Evolutionary conservation across 1,140 invertebrate genomes (phyloP).

Genomic region (Eupeodes corollae): DNA sequence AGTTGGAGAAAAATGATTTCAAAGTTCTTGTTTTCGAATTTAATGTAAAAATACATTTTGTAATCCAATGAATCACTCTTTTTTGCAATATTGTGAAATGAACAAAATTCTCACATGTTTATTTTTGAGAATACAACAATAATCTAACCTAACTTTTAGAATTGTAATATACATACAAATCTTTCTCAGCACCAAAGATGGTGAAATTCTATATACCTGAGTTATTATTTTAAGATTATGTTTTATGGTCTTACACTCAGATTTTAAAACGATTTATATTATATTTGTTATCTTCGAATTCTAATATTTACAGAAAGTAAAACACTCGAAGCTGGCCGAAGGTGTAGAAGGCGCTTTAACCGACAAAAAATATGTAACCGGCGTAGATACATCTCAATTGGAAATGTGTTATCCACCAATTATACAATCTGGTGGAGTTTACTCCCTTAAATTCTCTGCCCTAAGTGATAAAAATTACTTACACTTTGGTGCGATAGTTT

Average conservation of each 20-base stretch:
- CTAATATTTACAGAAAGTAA: constrained; percentile 65
- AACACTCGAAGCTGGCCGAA: constrained; percentile 88
- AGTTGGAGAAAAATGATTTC: too few species aligned
- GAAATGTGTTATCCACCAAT: constrained; percentile 98
- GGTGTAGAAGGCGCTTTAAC: constrained; percentile 82
- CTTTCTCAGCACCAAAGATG: neutral
- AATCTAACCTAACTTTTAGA: too few species aligned
- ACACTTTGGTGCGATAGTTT: constrained; percentile 94
- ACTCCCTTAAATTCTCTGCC: constrained; percentile 93
- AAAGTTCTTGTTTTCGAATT: too few species aligned
- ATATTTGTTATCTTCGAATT: neutral
- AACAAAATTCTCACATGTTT: too few species aligned
- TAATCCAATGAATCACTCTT: too few species aligned
- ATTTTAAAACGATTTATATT: neutral
- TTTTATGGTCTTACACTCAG: neutral
- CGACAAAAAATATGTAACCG: constrained; percentile 89
- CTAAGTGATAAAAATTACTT: constrained; percentile 86
- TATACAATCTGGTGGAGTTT: constrained; percentile 95
- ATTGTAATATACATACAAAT: too few species aligned
- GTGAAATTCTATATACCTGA: neutral
- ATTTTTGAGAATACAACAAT: too few species aligned
- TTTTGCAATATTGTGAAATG: too few species aligned
- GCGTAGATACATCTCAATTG: constrained; percentile 74
- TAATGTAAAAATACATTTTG: too few species aligned
- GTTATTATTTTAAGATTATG: neutral